Base-by-base conservation (phyloP, 2,888 invertebrate species). In the Tuberolachnus salignus region DNA sequence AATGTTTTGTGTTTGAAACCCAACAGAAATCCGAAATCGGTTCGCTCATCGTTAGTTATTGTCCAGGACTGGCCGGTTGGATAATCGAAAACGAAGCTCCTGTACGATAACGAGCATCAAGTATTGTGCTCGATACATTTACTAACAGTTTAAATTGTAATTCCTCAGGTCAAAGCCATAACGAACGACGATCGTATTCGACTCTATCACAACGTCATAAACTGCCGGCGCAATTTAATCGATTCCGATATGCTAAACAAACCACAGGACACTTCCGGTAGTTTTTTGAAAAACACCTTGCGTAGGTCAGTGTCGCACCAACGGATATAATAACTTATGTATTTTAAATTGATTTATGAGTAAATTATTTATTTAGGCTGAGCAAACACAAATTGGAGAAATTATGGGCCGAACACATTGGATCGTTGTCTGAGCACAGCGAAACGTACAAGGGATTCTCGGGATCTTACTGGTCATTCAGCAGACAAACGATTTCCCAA, bases 1-100 rank as follows among this genome's bases (percentile, higher is more conserved):
- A 94, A 84, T 96, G 95, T 86, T 96, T 95, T 85, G 96, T 97
- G 21, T 93, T 97, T 84, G 97, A 97, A 86, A 95, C 95, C 0
- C 86, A 90, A 0, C 93, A 94, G 84, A 95, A 96, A 86, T 91
- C 92, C 83, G 97, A 97, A 86, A 94, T 97, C 67, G 97, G 95
- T 0, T 94, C 94, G 84, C 87, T 97, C 64, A 95, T 97, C 84
- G 94, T 95, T 10, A 94, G 95, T 55, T 97, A 97, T 85, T 95
- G 92, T 83, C 95, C 96, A 0, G 88, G 91, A 11, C 88, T 96
- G 70, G 94, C 94, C 1, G 92, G 91, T 81, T 94, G 94, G 88
- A 89, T 94, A 75, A 91, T 92, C 0, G 94, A 94, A 84, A 92
- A 88, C 83, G 91, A 91, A 84, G 88, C 89, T 16, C 89, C 90